Evolutionary conservation across 2,113 vertebrate genomes (phyloP).

Genomic region (Taurulus bubalis): DNA sequence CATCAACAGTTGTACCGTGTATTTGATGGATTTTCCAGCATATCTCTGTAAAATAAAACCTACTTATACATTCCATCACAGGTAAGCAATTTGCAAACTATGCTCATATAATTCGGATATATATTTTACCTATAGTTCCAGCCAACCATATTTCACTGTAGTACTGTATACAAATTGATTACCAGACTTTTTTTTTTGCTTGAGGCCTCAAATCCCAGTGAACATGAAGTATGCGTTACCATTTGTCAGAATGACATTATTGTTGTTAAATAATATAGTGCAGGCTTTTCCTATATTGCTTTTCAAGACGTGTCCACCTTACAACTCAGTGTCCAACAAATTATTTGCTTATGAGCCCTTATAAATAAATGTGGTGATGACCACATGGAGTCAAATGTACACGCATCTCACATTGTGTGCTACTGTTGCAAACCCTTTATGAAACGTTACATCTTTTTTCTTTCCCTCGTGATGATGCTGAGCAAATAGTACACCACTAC

Average conservation of each 20-base stretch:
- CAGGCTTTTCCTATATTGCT: not conserved
- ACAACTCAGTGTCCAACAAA: not conserved
- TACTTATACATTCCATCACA: not conserved
- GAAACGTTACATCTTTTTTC: not conserved
- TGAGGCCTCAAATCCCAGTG: not conserved
- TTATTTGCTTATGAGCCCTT: not conserved
- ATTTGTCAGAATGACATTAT: slow-evolving; percentile 1
- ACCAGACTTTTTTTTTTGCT: not conserved
- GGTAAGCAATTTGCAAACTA: not conserved
- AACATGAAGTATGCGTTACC: not conserved
- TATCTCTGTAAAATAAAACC: slow-evolving; percentile 3
- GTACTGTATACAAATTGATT: not conserved
- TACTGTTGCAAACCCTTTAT: not conserved
- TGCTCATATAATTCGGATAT: not conserved
- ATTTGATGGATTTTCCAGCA: not conserved
- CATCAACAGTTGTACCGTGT: not conserved
- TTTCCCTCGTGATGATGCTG: not conserved
- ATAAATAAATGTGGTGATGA: not conserved
- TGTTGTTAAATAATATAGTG: not conserved
- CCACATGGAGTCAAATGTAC: not conserved
- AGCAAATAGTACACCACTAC: not conserved
- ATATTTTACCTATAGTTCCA: not conserved
- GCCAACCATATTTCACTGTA: not conserved
- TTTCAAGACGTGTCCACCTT: not conserved
- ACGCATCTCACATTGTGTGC: not conserved